Evolutionary conservation across 2,888 invertebrate species (phyloP), one percentile per base, ranked within the genome.

Genomic region (Epiperipatus broadwayi): DNA sequence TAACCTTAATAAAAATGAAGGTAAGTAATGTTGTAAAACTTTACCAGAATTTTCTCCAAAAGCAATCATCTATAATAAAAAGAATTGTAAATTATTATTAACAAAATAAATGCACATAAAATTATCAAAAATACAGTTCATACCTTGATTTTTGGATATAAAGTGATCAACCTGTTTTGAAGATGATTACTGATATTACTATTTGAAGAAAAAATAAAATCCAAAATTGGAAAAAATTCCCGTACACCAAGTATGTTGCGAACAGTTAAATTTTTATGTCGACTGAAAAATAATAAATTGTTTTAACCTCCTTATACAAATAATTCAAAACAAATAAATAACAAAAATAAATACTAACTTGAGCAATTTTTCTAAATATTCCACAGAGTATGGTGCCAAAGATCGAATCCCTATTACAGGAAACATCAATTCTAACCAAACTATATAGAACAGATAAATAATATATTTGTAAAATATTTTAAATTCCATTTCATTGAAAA

Each of bases 1-100:
- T 28, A 74, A 56, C 57, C 72, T 71, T 47, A 68, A 68, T 53
- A 78, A 64, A 43, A 77, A 64, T 41, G 69, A 67, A 48, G 76
- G 75, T 46, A 72, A 65, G 40, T 68, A 69, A 46, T 56, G 58
- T 25, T 60, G 52, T 37, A 57, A 37, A 5, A 46, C 50, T 33
- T 45, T 50, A 19, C 49, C 46, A 15, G 50, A 49, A 12, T 50
- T 46, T 15, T 48, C 47, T 30, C 56, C 57, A 49, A 54, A 53
- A 2, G 56, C 55, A 16, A 59, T 46, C 3, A 41, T 43, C 57
- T 57, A 45, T 16, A 49, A 36, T 33, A 40, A 35, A 37, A 41
- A 31, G 20, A 20, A 30, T n/a, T 38, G 20, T 14, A 16, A 8
- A 15, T n/a, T n/a, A n/a, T n/a, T n/a, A n/a, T n/a, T n/a, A n/a